Evolutionary conservation across 2,797 vertebrate species (phyloP).

Genomic region (Todus mexicanus): DNA sequence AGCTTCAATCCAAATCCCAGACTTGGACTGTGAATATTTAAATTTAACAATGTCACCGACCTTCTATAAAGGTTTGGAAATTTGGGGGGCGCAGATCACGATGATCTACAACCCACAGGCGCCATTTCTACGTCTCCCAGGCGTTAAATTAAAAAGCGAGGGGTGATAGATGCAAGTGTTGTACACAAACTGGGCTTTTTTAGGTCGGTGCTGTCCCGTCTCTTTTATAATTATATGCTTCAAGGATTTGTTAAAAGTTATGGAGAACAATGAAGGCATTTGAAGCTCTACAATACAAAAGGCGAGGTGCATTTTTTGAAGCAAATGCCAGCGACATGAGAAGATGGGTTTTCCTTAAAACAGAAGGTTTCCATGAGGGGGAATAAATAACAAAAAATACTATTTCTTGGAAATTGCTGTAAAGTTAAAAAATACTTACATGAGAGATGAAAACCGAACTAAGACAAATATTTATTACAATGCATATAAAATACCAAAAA

Average conservation of each 20-base stretch:
- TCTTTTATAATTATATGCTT: slow-evolving; percentile 83
- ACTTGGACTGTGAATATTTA: not conserved
- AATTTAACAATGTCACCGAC: slow-evolving; percentile 44
- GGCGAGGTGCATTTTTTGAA: not conserved
- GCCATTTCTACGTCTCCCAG: slow-evolving; percentile 81
- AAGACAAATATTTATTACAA: not conserved
- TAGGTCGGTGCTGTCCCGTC: slow-evolving; percentile 80
- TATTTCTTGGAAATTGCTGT: not conserved
- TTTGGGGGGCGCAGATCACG: slow-evolving; percentile 65
- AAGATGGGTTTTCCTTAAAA: not conserved
- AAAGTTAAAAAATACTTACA: not conserved
- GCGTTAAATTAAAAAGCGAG: slow-evolving; percentile 76
- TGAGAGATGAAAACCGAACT: not conserved
- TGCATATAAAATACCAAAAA: not conserved
- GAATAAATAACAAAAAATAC: not conserved
- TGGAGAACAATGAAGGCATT: slow-evolving; percentile 64
- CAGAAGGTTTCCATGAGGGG: not conserved
- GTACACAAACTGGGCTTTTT: slow-evolving; percentile 62
- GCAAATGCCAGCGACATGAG: slow-evolving; percentile 15
- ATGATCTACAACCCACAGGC: slow-evolving; percentile 79
- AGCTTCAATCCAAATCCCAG: not conserved
- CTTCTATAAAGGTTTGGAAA: slow-evolving; percentile 51
- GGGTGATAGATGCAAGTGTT: slow-evolving; percentile 62
- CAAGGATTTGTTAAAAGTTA: slow-evolving; percentile 75
- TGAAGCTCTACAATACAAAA: slow-evolving; percentile 60